Percentiles rank a stretch among this genome's conserved stretches.
These are phyloP conservation scores for Arnoldichthys spilopterus DNA, from an alignment of 2,797 vertebrate genomes.

Conservation along the genomic window DNA sequence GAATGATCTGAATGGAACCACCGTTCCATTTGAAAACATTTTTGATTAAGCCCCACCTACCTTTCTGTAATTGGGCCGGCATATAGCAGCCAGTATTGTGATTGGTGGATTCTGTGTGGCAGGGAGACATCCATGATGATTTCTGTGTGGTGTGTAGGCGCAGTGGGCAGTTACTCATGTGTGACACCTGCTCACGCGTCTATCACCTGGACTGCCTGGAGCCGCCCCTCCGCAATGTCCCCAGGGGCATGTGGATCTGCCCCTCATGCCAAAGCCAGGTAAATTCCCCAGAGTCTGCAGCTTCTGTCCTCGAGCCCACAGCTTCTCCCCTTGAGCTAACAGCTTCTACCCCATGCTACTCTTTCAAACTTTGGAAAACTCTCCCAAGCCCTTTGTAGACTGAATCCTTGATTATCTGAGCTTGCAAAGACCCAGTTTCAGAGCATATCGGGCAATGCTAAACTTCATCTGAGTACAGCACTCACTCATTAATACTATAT, in stretches of 20 bases:
- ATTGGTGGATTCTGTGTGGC: conserved; percentile 66
- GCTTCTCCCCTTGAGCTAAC: conserved; percentile 4
- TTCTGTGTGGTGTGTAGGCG: conserved; percentile 89
- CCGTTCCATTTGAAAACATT: background rate
- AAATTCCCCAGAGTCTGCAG: conserved; percentile 51
- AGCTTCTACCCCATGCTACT: background rate
- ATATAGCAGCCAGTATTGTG: conserved; percentile 47
- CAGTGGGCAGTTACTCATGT: conserved; percentile 88
- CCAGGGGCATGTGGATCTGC: conserved; percentile 90
- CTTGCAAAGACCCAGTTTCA: background rate
- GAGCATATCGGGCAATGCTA: conserved; percentile 2
- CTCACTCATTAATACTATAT: conserved; percentile 33
- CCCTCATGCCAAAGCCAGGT: conserved; percentile 89
- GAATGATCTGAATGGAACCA: background rate
- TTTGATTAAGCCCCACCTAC: conserved; percentile 1
- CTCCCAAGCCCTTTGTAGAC: background rate
- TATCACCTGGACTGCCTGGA: conserved; percentile 89
- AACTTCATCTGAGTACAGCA: background rate
- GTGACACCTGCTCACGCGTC: conserved; percentile 86
- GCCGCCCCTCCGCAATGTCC: conserved; percentile 85
- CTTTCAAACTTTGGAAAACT: background rate
- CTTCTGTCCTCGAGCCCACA: conserved; percentile 3
- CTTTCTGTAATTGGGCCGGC: conserved; percentile 35
- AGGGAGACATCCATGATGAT: conserved; percentile 89
- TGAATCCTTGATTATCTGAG: background rate